Percentiles rank a stretch among this genome's conserved stretches.
Conservation (phyloP, 2,113 vertebrate genomes). For the Nycticebus coucang region DNA sequence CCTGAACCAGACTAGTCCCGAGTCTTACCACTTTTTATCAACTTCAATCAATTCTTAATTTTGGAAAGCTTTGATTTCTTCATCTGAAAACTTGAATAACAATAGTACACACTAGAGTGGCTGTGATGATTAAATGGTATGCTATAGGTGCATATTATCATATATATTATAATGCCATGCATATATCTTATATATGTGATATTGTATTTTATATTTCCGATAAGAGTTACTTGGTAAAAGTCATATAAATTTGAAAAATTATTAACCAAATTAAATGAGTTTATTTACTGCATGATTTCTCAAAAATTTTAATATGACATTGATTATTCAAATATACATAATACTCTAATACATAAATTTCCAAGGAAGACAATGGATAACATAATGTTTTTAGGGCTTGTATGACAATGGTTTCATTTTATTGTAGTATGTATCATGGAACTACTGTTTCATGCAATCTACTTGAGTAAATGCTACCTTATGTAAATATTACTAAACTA, state of each 20-base stretch:
- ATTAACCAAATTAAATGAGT: background rate
- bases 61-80: background rate
- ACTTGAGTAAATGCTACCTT: background rate
- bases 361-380: background rate
- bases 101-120: background rate
- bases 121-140: background rate
- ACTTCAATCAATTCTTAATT: background rate
- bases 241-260: background rate
- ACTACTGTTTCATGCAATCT: background rate
- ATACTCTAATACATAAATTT: background rate
- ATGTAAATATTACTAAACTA: background rate
- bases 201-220: background rate
- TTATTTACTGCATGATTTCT: background rate
- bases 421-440: background rate
- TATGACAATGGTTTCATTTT: background rate
- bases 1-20: background rate
- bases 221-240: background rate
- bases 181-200: background rate
- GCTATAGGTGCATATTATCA: background rate
- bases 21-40: background rate
- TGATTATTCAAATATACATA: background rate
- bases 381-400: background rate
- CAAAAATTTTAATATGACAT: background rate
- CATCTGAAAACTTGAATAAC: background rate
- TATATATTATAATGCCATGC: background rate